Base-by-base conservation (phyloP, 2,888 invertebrate species). In the Drosophila demipolita region DNA sequence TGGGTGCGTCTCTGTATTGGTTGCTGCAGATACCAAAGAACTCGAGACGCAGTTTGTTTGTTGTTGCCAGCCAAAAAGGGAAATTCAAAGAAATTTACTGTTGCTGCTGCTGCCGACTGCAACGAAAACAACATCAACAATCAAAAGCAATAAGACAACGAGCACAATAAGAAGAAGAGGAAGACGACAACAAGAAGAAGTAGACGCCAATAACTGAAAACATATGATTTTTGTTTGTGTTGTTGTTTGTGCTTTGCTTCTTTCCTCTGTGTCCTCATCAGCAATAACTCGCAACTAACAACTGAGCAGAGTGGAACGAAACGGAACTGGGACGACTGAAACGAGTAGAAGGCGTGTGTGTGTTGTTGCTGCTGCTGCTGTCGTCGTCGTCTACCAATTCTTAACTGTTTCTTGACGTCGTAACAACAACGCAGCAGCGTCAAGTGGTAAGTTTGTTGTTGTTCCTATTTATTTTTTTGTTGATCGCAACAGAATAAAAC, bases 221-320 rank as follows among this genome's bases (percentile, higher is more conserved):
- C 90, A 91, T 89, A 90, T 91, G 91, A 90, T 90, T 91, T 83
- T 90, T 88, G 89, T 91, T 87, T 89, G 85, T 87, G 85, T 82
- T 90, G 76, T 87, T 79, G 77, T 76, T 80, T 73, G 55, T 63
- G 71, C 71, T 73, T 60, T 52, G 69, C 63, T 53, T 62, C 64
- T 40, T 23, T 72, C 60, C 49, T 32, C 68, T 48, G 54, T 49
- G 40, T 60, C 20, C 60, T 29, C 67, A 35, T 20, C 61, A 58
- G 49, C 63, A 66, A 66, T 50, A 66, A 63, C n/a, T 20, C 58
- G 32, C 29, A 74, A 54, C 66, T 60, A 73, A 50, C 67, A 71
- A 49, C 35, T 45, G 55, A 61, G 54, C 36, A 58, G 42, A 48
- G 50, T 61, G 80, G 72, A 82, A 72, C 82, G 66, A 64, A 50